Percentiles rank a stretch among this genome's conserved stretches.
Evolutionary conservation across 1,140 invertebrate genomes (phyloP).

Genomic region (Meloidogyne chitwoodi): DNA sequence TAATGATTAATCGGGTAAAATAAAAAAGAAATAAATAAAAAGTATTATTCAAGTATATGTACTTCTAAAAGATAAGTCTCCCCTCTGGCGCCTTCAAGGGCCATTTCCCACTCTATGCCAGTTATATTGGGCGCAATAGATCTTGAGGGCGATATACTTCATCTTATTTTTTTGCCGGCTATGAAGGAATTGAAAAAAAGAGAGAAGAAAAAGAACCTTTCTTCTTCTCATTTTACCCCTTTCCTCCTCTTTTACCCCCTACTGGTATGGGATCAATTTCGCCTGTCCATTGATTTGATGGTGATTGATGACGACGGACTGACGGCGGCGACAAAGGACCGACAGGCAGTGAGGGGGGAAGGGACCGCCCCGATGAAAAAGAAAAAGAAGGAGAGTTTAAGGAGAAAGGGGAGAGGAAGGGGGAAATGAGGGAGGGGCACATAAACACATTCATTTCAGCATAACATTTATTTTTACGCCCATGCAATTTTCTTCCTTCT

Average conservation of each 20-base stretch:
- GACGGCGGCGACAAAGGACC: slow-evolving; percentile 14
- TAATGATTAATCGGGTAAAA: neutral
- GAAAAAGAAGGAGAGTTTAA: too few relatives aligned
- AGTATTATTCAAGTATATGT: neutral
- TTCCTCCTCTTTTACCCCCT: neutral
- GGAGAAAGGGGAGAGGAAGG: too few relatives aligned
- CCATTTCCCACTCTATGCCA: neutral
- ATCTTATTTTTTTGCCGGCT: neutral
- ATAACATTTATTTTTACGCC: neutral
- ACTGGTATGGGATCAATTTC: neutral
- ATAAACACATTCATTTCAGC: neutral
- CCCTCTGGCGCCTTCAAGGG: neutral
- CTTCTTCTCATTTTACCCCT: neutral
- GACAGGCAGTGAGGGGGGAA: neutral
- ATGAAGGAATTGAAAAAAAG: neutral
- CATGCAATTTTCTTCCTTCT: neutral
- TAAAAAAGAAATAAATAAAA: neutral
- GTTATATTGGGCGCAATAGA: neutral
- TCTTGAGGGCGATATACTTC: neutral
- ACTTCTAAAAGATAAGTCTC: neutral
- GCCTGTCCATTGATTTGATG: neutral
- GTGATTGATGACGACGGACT: slow-evolving; percentile 58
- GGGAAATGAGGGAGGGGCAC: neutral
- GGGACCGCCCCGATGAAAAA: too few relatives aligned
- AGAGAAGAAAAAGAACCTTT: neutral